Evolutionary conservation across 2,797 vertebrate species (phyloP).

Genomic region (Botia almorhae): DNA sequence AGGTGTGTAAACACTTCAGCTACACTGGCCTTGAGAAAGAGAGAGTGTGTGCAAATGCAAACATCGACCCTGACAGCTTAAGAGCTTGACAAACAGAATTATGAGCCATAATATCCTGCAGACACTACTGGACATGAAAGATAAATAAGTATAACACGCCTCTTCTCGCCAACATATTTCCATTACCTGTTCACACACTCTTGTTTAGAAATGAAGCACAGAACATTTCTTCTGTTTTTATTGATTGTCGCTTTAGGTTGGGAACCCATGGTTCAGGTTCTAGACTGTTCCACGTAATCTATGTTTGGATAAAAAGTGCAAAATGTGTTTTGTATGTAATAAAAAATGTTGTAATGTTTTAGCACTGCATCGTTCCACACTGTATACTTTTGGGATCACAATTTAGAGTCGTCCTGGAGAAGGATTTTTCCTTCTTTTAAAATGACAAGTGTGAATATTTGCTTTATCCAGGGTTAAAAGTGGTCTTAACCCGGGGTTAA

Average conservation of each 20-base stretch:
- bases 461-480: background rate
- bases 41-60: constrained; percentile 3
- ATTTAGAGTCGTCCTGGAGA: background rate
- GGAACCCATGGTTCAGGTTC: background rate
- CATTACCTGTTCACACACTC: constrained; percentile 3
- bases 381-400: background rate
- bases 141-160: background rate
- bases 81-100: constrained; percentile 44
- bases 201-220: constrained; percentile 9
- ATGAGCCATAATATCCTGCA: constrained; percentile 29
- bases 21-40: constrained; percentile 11
- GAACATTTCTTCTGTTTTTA: background rate
- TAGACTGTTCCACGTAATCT: background rate
- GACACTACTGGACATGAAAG: background rate
- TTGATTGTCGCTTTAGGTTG: background rate
- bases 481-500: background rate
- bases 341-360: background rate
- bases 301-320: background rate
- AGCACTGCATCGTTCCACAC: no score
- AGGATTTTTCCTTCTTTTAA: background rate
- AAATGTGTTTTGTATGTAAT: no score
- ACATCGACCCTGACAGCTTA: constrained; percentile 13
- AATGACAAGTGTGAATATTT: background rate
- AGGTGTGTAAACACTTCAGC: constrained; percentile 39
- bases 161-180: background rate